A percentile compares a stretch with the other conserved stretches of the same genome.
Conservation (phyloP, 2,888 invertebrate species). For the Noctua janthe region DNA sequence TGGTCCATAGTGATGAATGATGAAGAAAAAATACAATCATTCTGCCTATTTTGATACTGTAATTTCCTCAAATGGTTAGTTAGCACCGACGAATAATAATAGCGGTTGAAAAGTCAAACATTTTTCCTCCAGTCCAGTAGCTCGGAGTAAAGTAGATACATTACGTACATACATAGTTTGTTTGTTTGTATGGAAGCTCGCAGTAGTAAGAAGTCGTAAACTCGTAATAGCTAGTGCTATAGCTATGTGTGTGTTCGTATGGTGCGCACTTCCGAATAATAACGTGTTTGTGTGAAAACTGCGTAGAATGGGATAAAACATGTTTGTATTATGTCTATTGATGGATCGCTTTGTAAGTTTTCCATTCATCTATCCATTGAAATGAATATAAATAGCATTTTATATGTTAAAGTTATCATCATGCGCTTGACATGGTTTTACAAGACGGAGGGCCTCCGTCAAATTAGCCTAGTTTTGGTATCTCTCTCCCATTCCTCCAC, state of each 20-base stretch:
- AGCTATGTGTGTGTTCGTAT: conserved; percentile 24
- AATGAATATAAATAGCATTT: conserved; percentile 22
- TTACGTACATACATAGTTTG: conserved; percentile 24
- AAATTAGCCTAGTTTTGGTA: conserved; percentile 59
- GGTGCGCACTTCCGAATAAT: conserved; percentile 62
- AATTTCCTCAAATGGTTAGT: not conserved
- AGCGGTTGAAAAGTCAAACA: conserved; percentile 17
- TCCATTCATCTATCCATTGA: conserved; percentile 44
- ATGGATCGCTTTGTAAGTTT: conserved; percentile 51
- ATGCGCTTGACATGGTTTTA: conserved; percentile 38
- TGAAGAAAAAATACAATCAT: not conserved
- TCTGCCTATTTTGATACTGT: not conserved
- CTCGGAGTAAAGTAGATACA: conserved; percentile 13
- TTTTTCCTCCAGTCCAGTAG: conserved; percentile 18
- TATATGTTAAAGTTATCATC: conserved; percentile 23
- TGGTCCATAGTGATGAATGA: too few relatives aligned
- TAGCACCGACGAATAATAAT: conserved; percentile 15
- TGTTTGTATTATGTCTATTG: conserved; percentile 53
- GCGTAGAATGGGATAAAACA: conserved; percentile 57
- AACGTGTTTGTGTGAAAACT: conserved; percentile 63
- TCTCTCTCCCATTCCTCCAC: conserved; percentile 49
- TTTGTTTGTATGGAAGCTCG: conserved; percentile 52
- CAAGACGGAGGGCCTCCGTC: conserved; percentile 50
- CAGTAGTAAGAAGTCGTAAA: conserved; percentile 58
- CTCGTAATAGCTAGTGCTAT: conserved; percentile 44